Conservation (phyloP, 2,113 vertebrate species). For the Vanacampus margaritifer region DNA sequence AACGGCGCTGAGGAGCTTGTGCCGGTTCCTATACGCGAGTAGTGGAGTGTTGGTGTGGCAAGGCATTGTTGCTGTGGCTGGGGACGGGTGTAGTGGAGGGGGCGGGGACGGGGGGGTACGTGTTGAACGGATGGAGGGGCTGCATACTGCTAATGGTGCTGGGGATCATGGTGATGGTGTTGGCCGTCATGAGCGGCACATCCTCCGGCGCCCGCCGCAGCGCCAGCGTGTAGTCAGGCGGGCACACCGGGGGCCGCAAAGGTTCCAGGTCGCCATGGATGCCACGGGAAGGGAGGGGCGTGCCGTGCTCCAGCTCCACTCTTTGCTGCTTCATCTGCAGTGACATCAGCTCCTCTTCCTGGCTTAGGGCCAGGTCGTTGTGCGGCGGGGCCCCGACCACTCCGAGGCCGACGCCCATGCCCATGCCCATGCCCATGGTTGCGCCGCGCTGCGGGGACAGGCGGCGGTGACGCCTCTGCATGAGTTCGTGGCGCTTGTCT, state of each 20-base stretch:
- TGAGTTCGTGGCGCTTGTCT: constrained; percentile 94
- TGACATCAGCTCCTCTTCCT: constrained; percentile 99
- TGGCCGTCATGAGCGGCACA: constrained; percentile 95
- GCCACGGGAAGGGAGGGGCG: constrained; percentile 69
- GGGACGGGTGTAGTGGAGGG: constrained; percentile 85
- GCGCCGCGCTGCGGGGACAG: constrained; percentile 83
- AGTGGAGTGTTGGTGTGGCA: constrained; percentile 90
- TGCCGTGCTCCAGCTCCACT: constrained; percentile 84
- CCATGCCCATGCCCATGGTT: constrained; percentile 49
- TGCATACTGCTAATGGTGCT: constrained; percentile 98
- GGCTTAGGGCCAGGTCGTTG: constrained; percentile 93
- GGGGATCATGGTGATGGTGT: constrained; percentile 97
- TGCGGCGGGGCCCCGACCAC: constrained; percentile 69
- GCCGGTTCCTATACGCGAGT: constrained; percentile 77
- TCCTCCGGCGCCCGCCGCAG: constrained; percentile 96
- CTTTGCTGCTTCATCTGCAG: constrained; percentile 98
- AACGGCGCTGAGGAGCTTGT: constrained; percentile 52
- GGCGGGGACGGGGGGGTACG: constrained; percentile 88
- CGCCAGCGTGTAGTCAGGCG: constrained; percentile 97
- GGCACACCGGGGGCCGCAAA: constrained; percentile 84
- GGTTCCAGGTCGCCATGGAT: constrained; percentile 71
- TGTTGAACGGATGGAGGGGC: constrained; percentile 95
- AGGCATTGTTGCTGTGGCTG: constrained; percentile 92
- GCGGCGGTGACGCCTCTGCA: constrained; percentile 82
- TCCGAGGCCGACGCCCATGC: constrained; percentile 61